A percentile compares a stretch with the other conserved stretches of the same genome.
phyloP scores from a whole-genome alignment of 2,113 vertebrate genomes.

The Cryptomyrus ogoouensis region DNA sequence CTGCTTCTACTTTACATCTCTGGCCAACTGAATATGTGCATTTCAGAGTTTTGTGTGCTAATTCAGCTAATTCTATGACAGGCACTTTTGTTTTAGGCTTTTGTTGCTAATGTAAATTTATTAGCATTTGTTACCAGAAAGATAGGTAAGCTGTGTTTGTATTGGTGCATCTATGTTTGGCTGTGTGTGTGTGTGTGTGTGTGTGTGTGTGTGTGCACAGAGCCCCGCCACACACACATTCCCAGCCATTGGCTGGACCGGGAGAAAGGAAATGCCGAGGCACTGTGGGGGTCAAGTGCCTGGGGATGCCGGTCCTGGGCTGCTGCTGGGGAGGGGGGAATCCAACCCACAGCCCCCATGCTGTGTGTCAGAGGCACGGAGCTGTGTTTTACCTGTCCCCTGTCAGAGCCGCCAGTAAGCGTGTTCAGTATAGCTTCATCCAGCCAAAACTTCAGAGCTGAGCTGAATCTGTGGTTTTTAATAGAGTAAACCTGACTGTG shows the following conservation, averaged over 20 bases:
- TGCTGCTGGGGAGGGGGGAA: conserved; percentile 21
- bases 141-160: background rate
- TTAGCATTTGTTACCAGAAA: background rate
- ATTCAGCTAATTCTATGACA: background rate
- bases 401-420: background rate
- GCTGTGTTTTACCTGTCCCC: background rate
- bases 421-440: background rate
- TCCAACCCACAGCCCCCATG: background rate
- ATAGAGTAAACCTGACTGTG: background rate
- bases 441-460: background rate
- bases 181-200: background rate
- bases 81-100: background rate
- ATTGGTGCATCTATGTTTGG: background rate
- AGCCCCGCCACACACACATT: background rate
- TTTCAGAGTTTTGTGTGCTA: background rate
- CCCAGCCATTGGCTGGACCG: conserved; percentile 22
- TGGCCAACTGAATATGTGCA: background rate
- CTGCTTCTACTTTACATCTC: background rate
- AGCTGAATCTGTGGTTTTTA: background rate
- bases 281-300: conserved; percentile 67
- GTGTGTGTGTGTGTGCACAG: background rate
- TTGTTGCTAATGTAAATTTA: background rate
- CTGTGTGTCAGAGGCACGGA: conserved; percentile 21
- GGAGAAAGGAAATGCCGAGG: conserved; percentile 71
- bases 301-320: conserved; percentile 44